Percentiles rank a stretch among this genome's conserved stretches.
phyloP scores from a whole-genome alignment of 2,113 vertebrate species.

The Meleagris gallopavo region DNA sequence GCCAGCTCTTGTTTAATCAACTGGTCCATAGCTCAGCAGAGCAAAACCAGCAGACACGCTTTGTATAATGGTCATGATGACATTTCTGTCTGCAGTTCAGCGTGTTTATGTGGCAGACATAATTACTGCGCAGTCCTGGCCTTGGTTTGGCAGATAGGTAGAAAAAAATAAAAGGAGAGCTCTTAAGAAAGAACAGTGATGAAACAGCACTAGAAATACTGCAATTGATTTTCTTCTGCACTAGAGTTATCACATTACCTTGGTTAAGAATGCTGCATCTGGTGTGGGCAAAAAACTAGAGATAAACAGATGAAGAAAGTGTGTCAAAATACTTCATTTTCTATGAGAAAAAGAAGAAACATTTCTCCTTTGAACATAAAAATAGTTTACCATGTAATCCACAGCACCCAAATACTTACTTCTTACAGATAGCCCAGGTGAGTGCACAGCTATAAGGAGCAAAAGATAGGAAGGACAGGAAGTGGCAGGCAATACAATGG shows the following conservation, averaged over 20 bases:
- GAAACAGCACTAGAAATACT: background rate
- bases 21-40: background rate
- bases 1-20: background rate
- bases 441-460: background rate
- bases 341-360: background rate
- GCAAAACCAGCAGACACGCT: rapidly evolving
- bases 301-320: background rate
- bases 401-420: background rate
- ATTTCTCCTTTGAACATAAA: background rate
- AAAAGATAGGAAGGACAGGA: background rate
- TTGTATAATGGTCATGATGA: background rate
- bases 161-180: background rate
- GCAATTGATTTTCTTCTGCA: background rate
- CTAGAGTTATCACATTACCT: background rate
- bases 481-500: background rate
- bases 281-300: background rate
- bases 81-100: background rate
- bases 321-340: background rate
- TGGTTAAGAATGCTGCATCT: background rate
- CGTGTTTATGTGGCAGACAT: background rate
- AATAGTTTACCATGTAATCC: background rate
- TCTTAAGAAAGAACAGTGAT: background rate
- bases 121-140: background rate
- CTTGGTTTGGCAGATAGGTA: background rate
- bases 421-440: background rate